These are phyloP conservation scores for Holothuria scabra DNA, from an alignment of 53 echinoderm and acorn worm genomes.

Conservation along the genomic window DNA sequence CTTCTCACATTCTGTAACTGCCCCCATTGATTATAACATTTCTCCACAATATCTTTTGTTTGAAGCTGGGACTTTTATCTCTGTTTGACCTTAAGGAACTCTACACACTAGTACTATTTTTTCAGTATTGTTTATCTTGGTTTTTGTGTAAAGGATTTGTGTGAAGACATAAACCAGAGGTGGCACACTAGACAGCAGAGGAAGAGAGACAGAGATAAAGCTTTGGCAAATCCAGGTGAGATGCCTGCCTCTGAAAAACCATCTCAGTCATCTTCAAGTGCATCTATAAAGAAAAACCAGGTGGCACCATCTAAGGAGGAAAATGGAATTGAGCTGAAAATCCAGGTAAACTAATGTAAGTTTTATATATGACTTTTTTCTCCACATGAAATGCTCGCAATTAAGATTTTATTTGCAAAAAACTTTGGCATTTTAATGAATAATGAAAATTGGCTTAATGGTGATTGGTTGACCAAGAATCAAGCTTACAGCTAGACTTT, in stretches of 20 bases:
- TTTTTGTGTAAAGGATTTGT: constrained; percentile 65
- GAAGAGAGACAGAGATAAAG: constrained; percentile 65
- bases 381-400: too few relatives aligned
- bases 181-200: constrained; percentile 77
- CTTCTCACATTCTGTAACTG: too few relatives aligned
- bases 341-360: background rate
- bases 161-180: constrained; percentile 82
- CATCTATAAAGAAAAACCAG: constrained; percentile 49
- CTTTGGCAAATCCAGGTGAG: constrained; percentile 33
- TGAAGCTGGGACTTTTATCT: too few relatives aligned
- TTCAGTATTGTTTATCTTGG: background rate
- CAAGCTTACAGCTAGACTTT: too few relatives aligned
- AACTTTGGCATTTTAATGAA: too few relatives aligned
- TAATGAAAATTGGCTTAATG: too few relatives aligned
- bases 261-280: background rate
- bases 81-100: too few relatives aligned
- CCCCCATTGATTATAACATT: too few relatives aligned
- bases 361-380: too few relatives aligned
- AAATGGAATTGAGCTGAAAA: constrained; percentile 12
- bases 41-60: too few relatives aligned
- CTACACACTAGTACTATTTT: background rate
- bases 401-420: too few relatives aligned
- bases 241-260: constrained; percentile 55
- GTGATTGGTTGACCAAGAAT: too few relatives aligned
- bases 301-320: constrained; percentile 17